These are phyloP conservation scores for Mormoops blainvillei DNA, from an alignment of 2,113 vertebrate species.

Conservation along the genomic window DNA sequence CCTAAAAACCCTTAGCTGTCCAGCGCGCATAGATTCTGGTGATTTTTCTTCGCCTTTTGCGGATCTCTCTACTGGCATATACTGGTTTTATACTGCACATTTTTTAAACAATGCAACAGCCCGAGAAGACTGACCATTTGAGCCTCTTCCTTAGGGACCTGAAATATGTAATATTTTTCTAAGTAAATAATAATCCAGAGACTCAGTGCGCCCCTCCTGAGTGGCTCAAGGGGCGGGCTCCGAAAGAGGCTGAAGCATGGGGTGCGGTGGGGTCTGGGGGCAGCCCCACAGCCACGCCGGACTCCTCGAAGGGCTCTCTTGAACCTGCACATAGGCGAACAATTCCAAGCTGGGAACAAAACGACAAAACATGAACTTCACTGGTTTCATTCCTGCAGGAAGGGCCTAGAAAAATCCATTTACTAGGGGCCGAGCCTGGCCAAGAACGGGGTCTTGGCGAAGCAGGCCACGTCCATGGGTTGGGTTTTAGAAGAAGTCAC, in stretches of 20 bases:
- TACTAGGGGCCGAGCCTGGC: background rate
- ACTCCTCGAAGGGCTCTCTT: background rate
- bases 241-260: fast-evolving
- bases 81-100: background rate
- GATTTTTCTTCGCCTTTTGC: background rate
- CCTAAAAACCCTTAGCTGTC: background rate
- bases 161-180: background rate
- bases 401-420: background rate
- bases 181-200: background rate
- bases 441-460: background rate
- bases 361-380: background rate
- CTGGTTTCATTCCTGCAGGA: background rate
- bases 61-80: background rate
- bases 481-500: background rate
- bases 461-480: fast-evolving
- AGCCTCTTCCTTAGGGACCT: background rate
- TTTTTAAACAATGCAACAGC: background rate
- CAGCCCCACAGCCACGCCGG: background rate
- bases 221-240: background rate
- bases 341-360: background rate
- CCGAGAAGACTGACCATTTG: background rate
- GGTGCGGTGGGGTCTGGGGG: fast-evolving
- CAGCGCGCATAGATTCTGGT: background rate
- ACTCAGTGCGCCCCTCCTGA: background rate
- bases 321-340: background rate